Conservation (phyloP, 2,113 vertebrate species). For the Sarotherodon lohbergeri region DNA sequence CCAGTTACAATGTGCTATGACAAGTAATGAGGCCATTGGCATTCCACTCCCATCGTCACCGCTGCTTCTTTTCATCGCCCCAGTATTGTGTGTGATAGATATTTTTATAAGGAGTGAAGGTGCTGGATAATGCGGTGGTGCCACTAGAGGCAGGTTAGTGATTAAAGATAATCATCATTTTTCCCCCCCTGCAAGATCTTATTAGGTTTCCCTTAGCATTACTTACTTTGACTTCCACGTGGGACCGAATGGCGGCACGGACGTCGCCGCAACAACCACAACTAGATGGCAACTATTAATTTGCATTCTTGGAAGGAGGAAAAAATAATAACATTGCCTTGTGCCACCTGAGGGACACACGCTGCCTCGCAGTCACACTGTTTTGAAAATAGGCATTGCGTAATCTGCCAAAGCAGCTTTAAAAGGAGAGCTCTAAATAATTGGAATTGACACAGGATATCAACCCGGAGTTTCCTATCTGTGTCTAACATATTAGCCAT, state of each 20-base stretch:
- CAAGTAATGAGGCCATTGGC: conserved; percentile 99
- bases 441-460: conserved; percentile 50
- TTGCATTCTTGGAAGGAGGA: conserved; percentile 11
- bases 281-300: conserved; percentile 32
- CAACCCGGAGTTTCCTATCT: conserved; percentile 39
- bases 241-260: conserved; percentile 36
- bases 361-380: background rate
- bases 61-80: conserved; percentile 80
- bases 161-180: conserved; percentile 95
- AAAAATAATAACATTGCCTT: conserved; percentile 1
- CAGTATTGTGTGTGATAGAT: conserved; percentile 90
- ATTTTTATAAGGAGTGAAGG: conserved; percentile 95
- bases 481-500: conserved; percentile 33
- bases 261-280: background rate
- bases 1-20: conserved; percentile 99
- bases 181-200: conserved; percentile 77
- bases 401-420: conserved; percentile 24
- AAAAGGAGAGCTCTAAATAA: conserved; percentile 51
- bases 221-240: conserved; percentile 86
- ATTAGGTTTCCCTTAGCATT: conserved; percentile 84
- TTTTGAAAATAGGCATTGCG: conserved; percentile 35
- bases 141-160: conserved; percentile 90
- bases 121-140: conserved; percentile 87
- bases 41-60: conserved; percentile 83
- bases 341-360: conserved; percentile 14